phyloP scores from a whole-genome alignment of 2,797 vertebrate species.

The Lacerta viridis region DNA sequence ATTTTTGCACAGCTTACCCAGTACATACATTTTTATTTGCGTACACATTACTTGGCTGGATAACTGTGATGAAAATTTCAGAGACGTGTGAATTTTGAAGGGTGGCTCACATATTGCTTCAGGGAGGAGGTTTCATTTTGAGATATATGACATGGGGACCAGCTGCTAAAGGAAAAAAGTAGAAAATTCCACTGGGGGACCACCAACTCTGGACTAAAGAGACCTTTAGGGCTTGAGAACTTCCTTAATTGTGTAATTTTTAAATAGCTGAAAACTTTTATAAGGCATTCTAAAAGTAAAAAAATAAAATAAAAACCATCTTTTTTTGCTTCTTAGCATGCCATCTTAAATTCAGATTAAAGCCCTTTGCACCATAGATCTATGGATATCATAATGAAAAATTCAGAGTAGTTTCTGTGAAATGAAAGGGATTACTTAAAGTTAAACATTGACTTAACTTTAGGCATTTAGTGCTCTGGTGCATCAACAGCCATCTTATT shows the following conservation, averaged over 20 bases:
- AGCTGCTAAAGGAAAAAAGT: neutral
- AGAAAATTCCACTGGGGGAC: neutral
- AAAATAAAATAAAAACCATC: neutral
- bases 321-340: neutral
- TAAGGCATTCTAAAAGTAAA: neutral
- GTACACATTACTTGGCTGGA: too few relatives aligned
- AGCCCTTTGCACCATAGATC: constrained; percentile 1
- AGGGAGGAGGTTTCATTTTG: neutral
- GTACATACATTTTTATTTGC: too few relatives aligned
- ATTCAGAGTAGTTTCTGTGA: neutral
- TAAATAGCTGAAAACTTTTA: neutral
- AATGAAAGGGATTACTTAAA: constrained; percentile 39
- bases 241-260: neutral
- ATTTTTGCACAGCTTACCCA: too few relatives aligned
- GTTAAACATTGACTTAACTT: constrained; percentile 6
- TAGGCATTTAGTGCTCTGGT: constrained; percentile 13
- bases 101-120: too few relatives aligned
- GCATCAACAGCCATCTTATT: constrained; percentile 11
- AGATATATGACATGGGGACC: neutral
- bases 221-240: neutral
- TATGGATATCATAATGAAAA: constrained; percentile 3
- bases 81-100: neutral
- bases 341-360: neutral
- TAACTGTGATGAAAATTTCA: too few relatives aligned
- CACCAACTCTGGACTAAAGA: neutral